These are phyloP conservation scores for Passer montanus DNA, from an alignment of 2,113 vertebrate genomes.

Conservation along the genomic window DNA sequence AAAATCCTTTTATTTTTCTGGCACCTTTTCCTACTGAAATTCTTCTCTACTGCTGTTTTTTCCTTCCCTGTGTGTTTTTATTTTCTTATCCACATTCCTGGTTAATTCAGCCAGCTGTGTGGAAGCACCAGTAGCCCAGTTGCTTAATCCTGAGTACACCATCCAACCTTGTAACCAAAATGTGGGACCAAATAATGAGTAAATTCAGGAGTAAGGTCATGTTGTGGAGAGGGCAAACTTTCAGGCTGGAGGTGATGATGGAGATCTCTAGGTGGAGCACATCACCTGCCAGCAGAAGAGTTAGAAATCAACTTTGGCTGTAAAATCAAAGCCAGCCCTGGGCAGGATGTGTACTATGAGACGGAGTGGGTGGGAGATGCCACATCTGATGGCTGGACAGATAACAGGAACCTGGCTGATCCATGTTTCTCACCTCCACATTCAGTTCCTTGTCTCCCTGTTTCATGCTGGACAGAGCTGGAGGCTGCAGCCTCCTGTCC, in stretches of 20 bases:
- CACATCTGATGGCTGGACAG: background rate
- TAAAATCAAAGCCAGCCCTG: background rate
- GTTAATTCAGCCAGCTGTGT: background rate
- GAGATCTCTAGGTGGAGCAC: background rate
- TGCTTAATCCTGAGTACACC: background rate
- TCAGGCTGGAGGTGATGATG: background rate
- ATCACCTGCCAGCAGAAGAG: background rate
- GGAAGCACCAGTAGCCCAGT: background rate
- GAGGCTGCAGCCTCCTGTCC: background rate
- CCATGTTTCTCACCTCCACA: background rate
- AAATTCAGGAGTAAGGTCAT: background rate
- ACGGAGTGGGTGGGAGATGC: background rate
- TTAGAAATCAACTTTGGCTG: background rate
- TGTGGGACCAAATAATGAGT: fast-evolving
- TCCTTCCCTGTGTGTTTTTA: background rate
- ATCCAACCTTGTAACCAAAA: background rate
- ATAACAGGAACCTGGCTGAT: background rate
- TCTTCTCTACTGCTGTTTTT: background rate
- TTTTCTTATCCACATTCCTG: background rate
- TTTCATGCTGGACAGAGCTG: background rate
- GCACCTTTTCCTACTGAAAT: background rate
- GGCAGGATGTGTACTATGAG: background rate
- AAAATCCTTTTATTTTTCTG: background rate
- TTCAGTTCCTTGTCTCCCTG: background rate
- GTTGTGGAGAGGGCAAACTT: background rate